Evolutionary conservation across 2,113 vertebrate species (phyloP), one percentile per base, ranked within the genome.

Genomic region (Haplochromis vanheusdeni): DNA sequence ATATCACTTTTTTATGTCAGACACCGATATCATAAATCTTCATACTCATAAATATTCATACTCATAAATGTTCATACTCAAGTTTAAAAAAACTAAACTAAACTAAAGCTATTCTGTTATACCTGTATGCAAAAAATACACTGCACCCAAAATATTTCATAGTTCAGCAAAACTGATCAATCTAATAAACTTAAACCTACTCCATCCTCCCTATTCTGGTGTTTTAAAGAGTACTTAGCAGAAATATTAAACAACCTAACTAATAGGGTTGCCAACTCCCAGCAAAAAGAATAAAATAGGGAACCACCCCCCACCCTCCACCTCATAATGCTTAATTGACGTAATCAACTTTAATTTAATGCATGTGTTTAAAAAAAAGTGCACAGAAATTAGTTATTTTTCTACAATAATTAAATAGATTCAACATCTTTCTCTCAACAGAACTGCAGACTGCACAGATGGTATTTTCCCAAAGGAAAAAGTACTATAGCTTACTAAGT

Each of bases 291-390:
- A 37, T 9, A 16, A 28, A 28, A 2, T 26, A 28, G 55, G 23
- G 4, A 56, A 16, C 23, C 23, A 28, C 3, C 13, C 55, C 13
- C 23, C 3, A 4, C 0, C 55, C 23, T 28, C 55, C 1, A 1
- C 23, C 13, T 56, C 23, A 28, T 28, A 16, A 56, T 56, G 55
- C 55, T 56, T 56, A 56, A 56, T 28, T 5, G 13, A 56, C 0
- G 4, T 28, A 56, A 28, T 56, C 13, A 28, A 56, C 55, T 56
- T 56, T 28, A 28, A 56, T 56, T 56, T 56, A 16, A 56, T 56
- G 55, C 23, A 56, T 2, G 7, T 56, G 55, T 3, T 56, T 28
- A 28, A 56, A 56, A 55, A 21, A 28, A 56, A 56, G 4, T 28
- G 54, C 54, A 56, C 54, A 56, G 54, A 14, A 56, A 56, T 56